phyloP scores from a whole-genome alignment of 2,888 invertebrate genomes.

The Apamea epomidion region DNA sequence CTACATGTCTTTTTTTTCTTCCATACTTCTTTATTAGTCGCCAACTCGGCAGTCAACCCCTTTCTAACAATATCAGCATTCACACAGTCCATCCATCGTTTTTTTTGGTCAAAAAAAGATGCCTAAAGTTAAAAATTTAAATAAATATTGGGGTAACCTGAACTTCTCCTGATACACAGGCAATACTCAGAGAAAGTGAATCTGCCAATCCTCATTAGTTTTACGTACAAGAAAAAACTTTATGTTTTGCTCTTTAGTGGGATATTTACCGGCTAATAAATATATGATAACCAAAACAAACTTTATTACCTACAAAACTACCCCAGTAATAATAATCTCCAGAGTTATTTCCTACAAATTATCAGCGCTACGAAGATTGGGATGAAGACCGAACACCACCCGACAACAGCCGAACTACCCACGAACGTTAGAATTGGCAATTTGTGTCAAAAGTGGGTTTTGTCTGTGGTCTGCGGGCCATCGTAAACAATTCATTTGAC shows the following conservation, averaged over 20 bases:
- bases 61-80: no score
- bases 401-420: constrained; percentile 15
- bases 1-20: no score
- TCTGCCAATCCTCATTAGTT: background rate
- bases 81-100: background rate
- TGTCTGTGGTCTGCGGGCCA: background rate
- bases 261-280: background rate
- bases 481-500: constrained; percentile 19
- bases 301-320: background rate
- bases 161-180: background rate
- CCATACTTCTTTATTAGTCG: no score
- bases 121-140: no score
- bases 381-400: background rate
- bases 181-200: background rate
- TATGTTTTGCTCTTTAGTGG: no score
- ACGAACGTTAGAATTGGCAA: constrained; percentile 43
- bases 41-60: no score
- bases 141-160: background rate
- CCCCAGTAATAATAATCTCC: background rate
- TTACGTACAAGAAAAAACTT: background rate
- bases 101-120: no score
- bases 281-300: background rate
- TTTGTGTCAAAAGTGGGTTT: constrained; percentile 31
- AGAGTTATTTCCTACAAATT: background rate
- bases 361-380: background rate